A percentile compares a stretch with the other conserved stretches of the same genome.
Evolutionary conservation across 2,797 vertebrate species (phyloP).

Genomic region (Micrastur ruficollis): DNA sequence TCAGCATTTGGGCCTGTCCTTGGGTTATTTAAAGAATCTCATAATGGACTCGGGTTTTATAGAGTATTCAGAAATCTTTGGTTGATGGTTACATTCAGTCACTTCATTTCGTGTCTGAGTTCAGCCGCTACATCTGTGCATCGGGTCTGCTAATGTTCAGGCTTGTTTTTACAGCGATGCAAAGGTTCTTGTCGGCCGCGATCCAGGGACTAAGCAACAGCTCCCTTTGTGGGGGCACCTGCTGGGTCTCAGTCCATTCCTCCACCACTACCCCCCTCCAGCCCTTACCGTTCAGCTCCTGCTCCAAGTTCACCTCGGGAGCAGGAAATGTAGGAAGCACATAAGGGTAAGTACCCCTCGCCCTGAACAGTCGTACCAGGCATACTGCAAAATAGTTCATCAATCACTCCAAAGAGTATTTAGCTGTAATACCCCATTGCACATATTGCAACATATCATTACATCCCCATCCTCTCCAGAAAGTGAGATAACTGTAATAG

Average conservation of each 20-base stretch:
- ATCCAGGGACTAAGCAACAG: not conserved
- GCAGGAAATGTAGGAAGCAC: not conserved
- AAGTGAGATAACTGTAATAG: conserved; percentile 47
- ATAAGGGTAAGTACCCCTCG: conserved; percentile 6
- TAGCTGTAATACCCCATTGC: conserved; percentile 48
- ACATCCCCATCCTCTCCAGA: conserved; percentile 48
- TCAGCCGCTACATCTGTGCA: not conserved
- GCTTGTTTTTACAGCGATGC: not conserved
- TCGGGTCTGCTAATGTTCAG: not conserved
- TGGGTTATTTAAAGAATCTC: not conserved
- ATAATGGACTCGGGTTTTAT: not conserved
- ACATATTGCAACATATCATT: conserved; percentile 60
- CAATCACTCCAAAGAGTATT: conserved; percentile 34
- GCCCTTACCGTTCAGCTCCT: not conserved
- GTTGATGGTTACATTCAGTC: not conserved
- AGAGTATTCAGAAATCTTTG: not conserved
- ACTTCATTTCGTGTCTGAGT: not conserved
- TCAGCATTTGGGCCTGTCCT: not conserved
- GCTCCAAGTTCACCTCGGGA: not conserved
- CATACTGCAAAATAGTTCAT: conserved; percentile 1
- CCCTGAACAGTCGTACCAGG: not conserved
- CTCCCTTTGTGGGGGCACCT: not conserved
- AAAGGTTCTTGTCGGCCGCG: not conserved
- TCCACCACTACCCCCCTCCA: not conserved
- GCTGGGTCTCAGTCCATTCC: not conserved